Evolutionary conservation across 2,113 vertebrate genomes (phyloP).

Genomic region (Shinisaurus crocodilurus): DNA sequence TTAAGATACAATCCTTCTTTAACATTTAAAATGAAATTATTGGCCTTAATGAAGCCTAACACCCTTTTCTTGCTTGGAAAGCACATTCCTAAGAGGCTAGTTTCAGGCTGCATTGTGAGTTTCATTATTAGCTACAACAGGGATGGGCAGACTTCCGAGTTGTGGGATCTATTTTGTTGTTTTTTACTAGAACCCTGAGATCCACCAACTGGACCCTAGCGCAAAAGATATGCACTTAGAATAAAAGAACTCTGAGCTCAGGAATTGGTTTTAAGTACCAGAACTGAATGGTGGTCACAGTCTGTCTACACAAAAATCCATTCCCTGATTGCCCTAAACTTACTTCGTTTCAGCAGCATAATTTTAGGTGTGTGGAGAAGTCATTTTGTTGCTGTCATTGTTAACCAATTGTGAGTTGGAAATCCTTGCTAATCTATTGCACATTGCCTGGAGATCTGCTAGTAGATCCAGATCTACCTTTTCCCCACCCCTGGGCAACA

Average conservation of each 20-base stretch:
- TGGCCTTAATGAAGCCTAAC: neutral
- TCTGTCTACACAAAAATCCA: too few relatives aligned
- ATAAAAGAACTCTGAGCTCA: neutral
- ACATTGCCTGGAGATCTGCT: neutral
- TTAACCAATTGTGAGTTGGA: neutral
- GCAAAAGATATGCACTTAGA: too few relatives aligned
- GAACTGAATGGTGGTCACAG: too few relatives aligned
- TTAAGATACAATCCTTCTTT: neutral
- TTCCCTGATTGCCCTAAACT: neutral
- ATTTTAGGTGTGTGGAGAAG: neutral
- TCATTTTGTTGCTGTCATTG: neutral
- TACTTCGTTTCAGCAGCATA: neutral
- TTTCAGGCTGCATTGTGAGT: neutral
- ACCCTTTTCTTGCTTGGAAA: neutral
- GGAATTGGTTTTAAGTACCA: neutral
- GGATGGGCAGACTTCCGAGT: neutral
- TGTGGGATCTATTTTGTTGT: neutral
- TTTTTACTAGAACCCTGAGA: neutral
- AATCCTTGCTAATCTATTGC: neutral
- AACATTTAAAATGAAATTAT: constrained; percentile 5
- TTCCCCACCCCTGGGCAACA: neutral
- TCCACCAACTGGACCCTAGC: neutral
- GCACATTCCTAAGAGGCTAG: neutral
- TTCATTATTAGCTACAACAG: neutral
- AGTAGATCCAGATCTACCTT: neutral